Base-by-base conservation (phyloP, 2,888 invertebrate species). In the Stramonita haemastoma region DNA sequence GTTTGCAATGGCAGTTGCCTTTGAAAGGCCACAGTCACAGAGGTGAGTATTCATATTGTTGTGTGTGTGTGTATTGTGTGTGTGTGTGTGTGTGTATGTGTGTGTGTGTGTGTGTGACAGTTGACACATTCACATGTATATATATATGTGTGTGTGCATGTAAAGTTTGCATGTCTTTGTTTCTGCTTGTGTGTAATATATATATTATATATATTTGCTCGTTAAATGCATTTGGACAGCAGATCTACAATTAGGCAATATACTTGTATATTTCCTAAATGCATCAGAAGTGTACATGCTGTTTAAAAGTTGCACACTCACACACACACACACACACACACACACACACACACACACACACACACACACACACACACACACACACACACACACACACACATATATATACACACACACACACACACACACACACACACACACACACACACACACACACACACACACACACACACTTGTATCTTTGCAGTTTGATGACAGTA, bases 1-100 rank as follows among this genome's bases (percentile, higher is more conserved):
- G 46, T 13, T 22, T 57, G n/a, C 26, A 89, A 89, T 89, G 89
- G 89, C 89, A 6, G 56, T 89, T 56, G 85, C 89, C 56, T 84
- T 13, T 89, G 84, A 89, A 77, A 73, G 89, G n/a, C 89, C 66
- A 84, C 32, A 70, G 84, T 46, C 83, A 77, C 89, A 89, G 11
- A 89, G 36, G 89, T 89, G 85, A 46, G 83, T 89, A 19, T 17
- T 4, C 19, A 5, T 34, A 79, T 5, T 1, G 17, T 19, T 79
- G 19, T 19, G 5, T 11, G 17, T 79, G 15, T 79, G 32, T 79
- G 79, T 34, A 1, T 19, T 29, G n/a, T n/a, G n/a, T n/a, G n/a
- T n/a, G 29, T 77, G n/a, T n/a, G 73, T 77, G n/a, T n/a, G 8
- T 29, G 73, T 8, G n/a, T 77, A 29, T n/a, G 66, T 66, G 19